Evolutionary conservation across 2,113 vertebrate genomes (phyloP).

Genomic region (Alectura lathami): DNA sequence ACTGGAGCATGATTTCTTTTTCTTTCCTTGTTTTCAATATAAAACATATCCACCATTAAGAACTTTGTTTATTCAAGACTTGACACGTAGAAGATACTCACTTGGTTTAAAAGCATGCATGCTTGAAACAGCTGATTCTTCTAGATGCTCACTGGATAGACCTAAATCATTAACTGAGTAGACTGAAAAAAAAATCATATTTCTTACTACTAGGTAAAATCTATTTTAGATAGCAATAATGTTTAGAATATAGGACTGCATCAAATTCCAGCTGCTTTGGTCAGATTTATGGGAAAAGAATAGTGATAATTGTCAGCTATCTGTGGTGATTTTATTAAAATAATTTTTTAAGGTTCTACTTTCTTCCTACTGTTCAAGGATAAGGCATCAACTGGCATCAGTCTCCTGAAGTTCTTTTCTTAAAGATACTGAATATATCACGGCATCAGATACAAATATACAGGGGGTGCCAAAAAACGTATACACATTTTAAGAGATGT

Average conservation of each 20-base stretch:
- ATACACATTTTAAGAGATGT: no score
- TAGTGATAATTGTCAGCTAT: not conserved
- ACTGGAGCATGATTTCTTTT: not conserved
- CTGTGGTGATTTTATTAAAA: not conserved
- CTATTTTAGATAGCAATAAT: not conserved
- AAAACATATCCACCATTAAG: not conserved
- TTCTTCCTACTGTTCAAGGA: not conserved
- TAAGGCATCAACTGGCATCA: not conserved
- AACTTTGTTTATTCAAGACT: not conserved
- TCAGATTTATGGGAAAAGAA: not conserved
- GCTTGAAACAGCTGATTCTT: not conserved
- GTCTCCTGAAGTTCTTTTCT: not conserved
- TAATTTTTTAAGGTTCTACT: not conserved
- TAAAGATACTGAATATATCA: not conserved
- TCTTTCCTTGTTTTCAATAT: not conserved
- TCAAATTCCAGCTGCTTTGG: not conserved
- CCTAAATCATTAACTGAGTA: not conserved
- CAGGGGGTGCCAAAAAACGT: no score
- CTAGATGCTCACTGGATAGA: not conserved
- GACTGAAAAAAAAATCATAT: not conserved
- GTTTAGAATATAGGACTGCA: not conserved
- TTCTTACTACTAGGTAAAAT: not conserved
- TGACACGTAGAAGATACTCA: not conserved
- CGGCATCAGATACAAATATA: not conserved
- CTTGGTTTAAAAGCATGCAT: not conserved